These are phyloP conservation scores for Pan troglodytes DNA, from an alignment of 2,113 vertebrate species.

Conservation along the genomic window NHGRI_mPanTro3-v2.1_pri NC_072409.2:78860501-78861000, in stretches of 20 bases:
- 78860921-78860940: not conserved
- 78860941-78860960: not conserved
- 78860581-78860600: not conserved
- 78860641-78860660: not conserved
- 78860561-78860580: conserved; percentile 24
- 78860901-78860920: not conserved
- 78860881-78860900: not conserved
- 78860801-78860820: not conserved
- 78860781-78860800: not conserved
- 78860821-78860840: not conserved
- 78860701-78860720: conserved; percentile 19
- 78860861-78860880: conserved; percentile 16
- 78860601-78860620: not conserved
- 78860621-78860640: not conserved
- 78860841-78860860: not conserved
- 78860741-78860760: not conserved
- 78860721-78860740: not conserved
- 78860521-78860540: not conserved
- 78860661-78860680: not conserved
- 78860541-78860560: not conserved
- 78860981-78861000: not conserved
- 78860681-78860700: not conserved
- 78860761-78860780: conserved; percentile 1
- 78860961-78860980: not conserved
- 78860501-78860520: not conserved